Evolutionary conservation across 1,140 invertebrate species (phyloP).

Genomic region (Penaeus chinensis): DNA sequence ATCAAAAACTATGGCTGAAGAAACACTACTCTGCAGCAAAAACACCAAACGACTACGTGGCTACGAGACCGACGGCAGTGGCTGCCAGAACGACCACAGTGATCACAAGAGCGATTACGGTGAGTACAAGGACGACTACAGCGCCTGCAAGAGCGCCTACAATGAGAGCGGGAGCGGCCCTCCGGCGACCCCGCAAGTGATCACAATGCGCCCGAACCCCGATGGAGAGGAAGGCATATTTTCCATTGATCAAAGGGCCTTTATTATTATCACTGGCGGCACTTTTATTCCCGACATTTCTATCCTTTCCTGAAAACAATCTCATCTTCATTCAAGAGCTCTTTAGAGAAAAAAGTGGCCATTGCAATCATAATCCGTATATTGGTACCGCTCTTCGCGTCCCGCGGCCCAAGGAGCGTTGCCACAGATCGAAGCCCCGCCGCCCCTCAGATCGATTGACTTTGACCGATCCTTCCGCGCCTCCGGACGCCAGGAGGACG

Average conservation of each 20-base stretch:
- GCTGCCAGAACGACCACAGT: no score
- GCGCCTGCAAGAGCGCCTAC: background rate
- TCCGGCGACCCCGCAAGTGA: no score
- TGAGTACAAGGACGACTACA: no score
- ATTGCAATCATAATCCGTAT: slow-evolving; percentile 54
- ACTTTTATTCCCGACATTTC: slow-evolving; percentile 29
- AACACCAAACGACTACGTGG: no score
- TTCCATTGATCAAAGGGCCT: slow-evolving; percentile 44
- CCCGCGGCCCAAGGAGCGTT: no score
- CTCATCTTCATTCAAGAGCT: slow-evolving; percentile 40
- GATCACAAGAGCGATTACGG: no score
- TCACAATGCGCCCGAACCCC: background rate
- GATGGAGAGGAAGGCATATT: slow-evolving; percentile 18
- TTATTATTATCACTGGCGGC: slow-evolving; percentile 27
- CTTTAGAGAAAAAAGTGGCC: slow-evolving; percentile 44
- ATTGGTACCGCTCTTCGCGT: slow-evolving; percentile 28
- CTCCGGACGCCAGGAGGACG: background rate
- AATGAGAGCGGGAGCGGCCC: background rate
- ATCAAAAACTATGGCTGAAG: no score
- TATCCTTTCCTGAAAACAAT: slow-evolving; percentile 42
- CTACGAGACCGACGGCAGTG: no score
- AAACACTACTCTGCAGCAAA: no score
- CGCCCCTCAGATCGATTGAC: no score
- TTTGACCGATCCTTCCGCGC: background rate
- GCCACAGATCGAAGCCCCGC: no score